Base-by-base conservation (phyloP, 1,140 invertebrate genomes). In the Lamellibrachia luymesi region DNA sequence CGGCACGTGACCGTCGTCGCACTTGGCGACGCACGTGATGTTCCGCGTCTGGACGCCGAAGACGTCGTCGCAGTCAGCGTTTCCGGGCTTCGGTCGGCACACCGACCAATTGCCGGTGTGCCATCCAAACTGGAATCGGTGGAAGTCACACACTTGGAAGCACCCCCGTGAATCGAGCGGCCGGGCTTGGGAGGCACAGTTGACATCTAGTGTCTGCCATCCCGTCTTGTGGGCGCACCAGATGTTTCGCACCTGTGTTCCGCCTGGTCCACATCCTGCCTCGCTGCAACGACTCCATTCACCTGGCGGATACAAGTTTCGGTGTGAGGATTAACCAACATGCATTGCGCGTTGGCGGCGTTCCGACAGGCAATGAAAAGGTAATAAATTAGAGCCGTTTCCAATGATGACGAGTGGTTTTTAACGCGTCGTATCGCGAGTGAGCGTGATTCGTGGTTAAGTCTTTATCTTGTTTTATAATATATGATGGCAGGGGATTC, bases 111-210 rank as follows among this genome's bases (percentile, higher is more conserved):
- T 52, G 64, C 92, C 93, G 8, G 89, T 51, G 25, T 51, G 80
- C 93, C 93, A 93, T n/a, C 27, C 50, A n/a, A 92, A 93, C 51
- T 90, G 92, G 92, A 91, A 91, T 6, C 51, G 89, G 92, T 93
- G 93, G 90, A 91, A 91, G 89, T 93, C 92, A 90, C 93, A 93
- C 51, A 93, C 89, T 4, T 91, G 92, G 92, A 93, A 93, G 64
- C 93, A 93, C 52, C n/a, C 56, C 64, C 17, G 56, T 56, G 27
- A 17, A 2, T n/a, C 52, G 50, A 51, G 2, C 8, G 91, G 91
- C 10, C 50, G 27, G 51, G 22, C 22, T 4, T 2, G n/a, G 50
- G 52, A 49, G 50, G 25, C 49, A 38, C 64, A 92, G 5, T 92
- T 56, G 50, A 51, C 80, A 38, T 93, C 92, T 1, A 52, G 51